A percentile compares a stretch with the other conserved stretches of the same genome.
Conservation (phyloP, 1,140 invertebrate genomes). For the Leptopilina boulardi region DNA sequence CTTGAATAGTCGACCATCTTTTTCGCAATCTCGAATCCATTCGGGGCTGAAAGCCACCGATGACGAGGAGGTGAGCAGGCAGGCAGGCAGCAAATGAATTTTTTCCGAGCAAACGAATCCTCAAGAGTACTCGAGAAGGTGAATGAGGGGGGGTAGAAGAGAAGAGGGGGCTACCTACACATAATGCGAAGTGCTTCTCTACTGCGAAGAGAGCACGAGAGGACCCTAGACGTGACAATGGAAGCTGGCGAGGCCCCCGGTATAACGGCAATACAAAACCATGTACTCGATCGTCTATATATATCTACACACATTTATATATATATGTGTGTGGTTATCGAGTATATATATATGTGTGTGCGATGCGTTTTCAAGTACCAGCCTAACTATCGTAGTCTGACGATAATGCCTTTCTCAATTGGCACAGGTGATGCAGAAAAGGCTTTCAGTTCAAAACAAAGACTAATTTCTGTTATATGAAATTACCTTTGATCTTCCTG, state of each 20-base stretch:
- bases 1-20: constrained; percentile 14
- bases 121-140: constrained; percentile 59
- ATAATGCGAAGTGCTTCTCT: constrained; percentile 64
- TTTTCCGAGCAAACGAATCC: constrained; percentile 69
- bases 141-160: too few species aligned
- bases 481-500: constrained; percentile 21
- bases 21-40: constrained; percentile 31
- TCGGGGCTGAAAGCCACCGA: constrained; percentile 16
- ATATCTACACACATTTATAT: too few species aligned
- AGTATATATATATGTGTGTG: constrained; percentile 40
- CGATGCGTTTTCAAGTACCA: constrained; percentile 54
- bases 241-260: constrained; percentile 55
- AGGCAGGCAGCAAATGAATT: constrained; percentile 66
- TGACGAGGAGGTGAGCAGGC: constrained; percentile 19
- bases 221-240: constrained; percentile 68
- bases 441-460: constrained; percentile 17
- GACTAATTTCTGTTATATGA: background rate
- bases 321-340: constrained; percentile 48
- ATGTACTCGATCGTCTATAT: constrained; percentile 39
- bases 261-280: constrained; percentile 62
- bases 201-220: constrained; percentile 51
- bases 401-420: constrained; percentile 22
- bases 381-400: background rate
- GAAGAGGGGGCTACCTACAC: constrained; percentile 56
- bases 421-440: constrained; percentile 25